A percentile compares a stretch with the other conserved stretches of the same genome.
phyloP scores from a whole-genome alignment of 2,888 invertebrate genomes.

The Liodrosophila aerea region DNA sequence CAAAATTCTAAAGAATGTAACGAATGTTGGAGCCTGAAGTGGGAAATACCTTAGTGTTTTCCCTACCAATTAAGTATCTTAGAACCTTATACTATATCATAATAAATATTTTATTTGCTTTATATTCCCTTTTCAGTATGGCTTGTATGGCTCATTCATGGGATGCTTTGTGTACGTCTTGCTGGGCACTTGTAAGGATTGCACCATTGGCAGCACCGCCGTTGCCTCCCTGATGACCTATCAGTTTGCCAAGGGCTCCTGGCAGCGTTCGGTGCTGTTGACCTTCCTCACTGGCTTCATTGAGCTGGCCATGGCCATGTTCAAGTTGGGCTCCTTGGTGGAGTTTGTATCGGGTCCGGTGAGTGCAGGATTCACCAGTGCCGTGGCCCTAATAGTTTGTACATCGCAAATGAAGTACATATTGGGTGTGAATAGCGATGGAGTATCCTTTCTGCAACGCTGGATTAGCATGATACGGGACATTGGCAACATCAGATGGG shows the following conservation, averaged over 20 bases:
- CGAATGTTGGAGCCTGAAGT: too few species aligned
- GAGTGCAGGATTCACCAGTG: conserved; percentile 93
- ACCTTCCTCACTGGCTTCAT: conserved; percentile 89
- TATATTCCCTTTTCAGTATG: conserved; percentile 85
- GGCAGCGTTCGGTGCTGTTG: conserved; percentile 88
- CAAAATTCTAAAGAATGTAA: too few species aligned
- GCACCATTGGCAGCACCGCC: conserved; percentile 96
- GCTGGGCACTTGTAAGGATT: conserved; percentile 95
- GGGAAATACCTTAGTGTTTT: too few species aligned
- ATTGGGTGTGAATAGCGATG: conserved; percentile 88
- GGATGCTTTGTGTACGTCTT: conserved; percentile 95
- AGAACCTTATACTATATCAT: too few species aligned
- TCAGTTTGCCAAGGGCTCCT: conserved; percentile 87
- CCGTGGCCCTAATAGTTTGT: conserved; percentile 93
- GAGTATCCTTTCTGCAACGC: conserved; percentile 90
- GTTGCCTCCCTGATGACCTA: conserved; percentile 93
- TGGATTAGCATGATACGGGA: conserved; percentile 89
- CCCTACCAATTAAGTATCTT: too few species aligned
- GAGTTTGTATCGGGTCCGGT: conserved; percentile 96
- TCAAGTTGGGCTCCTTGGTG: conserved; percentile 92
- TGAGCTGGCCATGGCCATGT: conserved; percentile 90
- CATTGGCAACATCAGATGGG: conserved; percentile 86
- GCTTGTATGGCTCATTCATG: conserved; percentile 95
- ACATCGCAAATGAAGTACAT: conserved; percentile 93
- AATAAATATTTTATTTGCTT: neutral